Conservation (phyloP, 1,140 invertebrate genomes). For the Radopholus similis region DNA sequence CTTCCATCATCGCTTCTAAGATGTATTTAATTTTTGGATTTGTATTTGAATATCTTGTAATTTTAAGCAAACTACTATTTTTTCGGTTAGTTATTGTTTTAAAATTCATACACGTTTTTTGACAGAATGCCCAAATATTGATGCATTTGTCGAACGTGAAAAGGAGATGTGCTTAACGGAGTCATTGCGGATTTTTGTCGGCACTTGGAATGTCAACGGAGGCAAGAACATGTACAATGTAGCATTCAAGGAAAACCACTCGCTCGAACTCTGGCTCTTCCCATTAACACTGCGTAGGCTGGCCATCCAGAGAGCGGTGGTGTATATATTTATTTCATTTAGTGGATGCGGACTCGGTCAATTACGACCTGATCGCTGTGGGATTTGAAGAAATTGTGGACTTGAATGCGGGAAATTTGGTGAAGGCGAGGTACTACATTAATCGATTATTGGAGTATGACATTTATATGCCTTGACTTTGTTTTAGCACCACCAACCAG, state of each 20-base stretch:
- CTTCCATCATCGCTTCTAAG: slow-evolving; percentile 64
- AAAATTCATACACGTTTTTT: background rate
- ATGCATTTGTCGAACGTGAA: slow-evolving; percentile 67
- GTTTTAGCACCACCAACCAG: slow-evolving; percentile 85
- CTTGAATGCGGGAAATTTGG: slow-evolving; percentile 94
- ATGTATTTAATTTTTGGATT: slow-evolving; percentile 16
- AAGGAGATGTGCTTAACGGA: slow-evolving; percentile 75
- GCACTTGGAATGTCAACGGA: slow-evolving; percentile 98
- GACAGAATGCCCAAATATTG: slow-evolving; percentile 63
- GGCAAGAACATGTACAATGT: slow-evolving; percentile 82
- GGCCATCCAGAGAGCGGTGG: slow-evolving; percentile 37
- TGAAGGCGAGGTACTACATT: slow-evolving; percentile 73
- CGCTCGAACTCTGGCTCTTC: slow-evolving; percentile 87
- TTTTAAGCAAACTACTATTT: slow-evolving; percentile 51
- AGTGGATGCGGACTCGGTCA: slow-evolving; percentile 29
- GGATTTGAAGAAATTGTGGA: slow-evolving; percentile 99
- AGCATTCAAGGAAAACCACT: slow-evolving; percentile 82
- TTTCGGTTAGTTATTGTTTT: slow-evolving; percentile 40
- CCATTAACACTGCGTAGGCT: slow-evolving; percentile 64
- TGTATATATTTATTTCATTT: slow-evolving; percentile 41
- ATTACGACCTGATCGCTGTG: slow-evolving; percentile 77
- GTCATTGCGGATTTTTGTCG: slow-evolving; percentile 76
- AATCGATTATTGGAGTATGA: slow-evolving; percentile 1
- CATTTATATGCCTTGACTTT: slow-evolving; percentile 35
- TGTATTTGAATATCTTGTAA: slow-evolving; percentile 9